phyloP scores from a whole-genome alignment of 2,888 invertebrate genomes.

The Saturnia pavonia region DNA sequence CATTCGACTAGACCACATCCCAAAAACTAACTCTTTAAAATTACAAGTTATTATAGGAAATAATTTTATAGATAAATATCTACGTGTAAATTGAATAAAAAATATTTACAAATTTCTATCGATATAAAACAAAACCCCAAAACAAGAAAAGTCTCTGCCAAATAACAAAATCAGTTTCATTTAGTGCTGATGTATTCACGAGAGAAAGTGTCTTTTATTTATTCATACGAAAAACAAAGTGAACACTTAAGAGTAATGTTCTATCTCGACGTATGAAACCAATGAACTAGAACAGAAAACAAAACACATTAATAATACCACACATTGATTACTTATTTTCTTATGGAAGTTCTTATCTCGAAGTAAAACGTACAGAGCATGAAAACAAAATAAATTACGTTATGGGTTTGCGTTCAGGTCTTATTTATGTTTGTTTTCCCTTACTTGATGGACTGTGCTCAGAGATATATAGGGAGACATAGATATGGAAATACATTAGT shows the following conservation, averaged over 20 bases:
- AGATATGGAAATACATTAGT: background rate
- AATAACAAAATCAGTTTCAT: background rate
- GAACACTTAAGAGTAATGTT: background rate
- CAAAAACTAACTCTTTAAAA: background rate
- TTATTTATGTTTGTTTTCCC: slow-evolving; percentile 21
- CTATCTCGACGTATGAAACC: slow-evolving; percentile 6
- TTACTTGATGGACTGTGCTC: slow-evolving; percentile 15
- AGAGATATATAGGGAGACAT: slow-evolving; percentile 10
- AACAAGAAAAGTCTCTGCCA: background rate
- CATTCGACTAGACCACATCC: background rate
- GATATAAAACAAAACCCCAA: background rate
- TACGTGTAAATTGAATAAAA: background rate
- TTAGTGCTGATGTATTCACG: background rate
- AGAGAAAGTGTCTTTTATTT: slow-evolving; percentile 5
- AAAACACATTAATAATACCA: slow-evolving; percentile 24
- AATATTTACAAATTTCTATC: background rate
- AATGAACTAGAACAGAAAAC: slow-evolving; percentile 16
- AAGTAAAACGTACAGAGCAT: slow-evolving; percentile 17
- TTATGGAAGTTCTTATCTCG: slow-evolving; percentile 21
- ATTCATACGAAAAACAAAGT: background rate
- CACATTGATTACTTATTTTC: slow-evolving; percentile 21
- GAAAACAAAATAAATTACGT: slow-evolving; percentile 23
- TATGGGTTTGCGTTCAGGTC: slow-evolving; percentile 11
- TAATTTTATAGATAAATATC: background rate
- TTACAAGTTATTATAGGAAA: background rate